Evolutionary conservation across 2,888 invertebrate species (phyloP).

Genomic region (Pandemis cinnamomeana): DNA sequence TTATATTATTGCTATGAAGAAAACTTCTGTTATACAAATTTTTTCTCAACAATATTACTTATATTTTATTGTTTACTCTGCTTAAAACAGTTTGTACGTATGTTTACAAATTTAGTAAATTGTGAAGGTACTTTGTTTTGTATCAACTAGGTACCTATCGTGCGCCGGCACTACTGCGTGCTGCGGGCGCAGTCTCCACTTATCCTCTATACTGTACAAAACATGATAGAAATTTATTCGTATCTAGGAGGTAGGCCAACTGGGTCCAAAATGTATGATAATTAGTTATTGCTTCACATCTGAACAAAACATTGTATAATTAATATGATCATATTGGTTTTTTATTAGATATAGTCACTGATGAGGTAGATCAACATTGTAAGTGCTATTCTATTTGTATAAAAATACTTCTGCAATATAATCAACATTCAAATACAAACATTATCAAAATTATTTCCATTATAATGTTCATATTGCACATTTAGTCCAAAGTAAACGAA

Average conservation of each 20-base stretch:
- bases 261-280: conserved; percentile 53
- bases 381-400: conserved; percentile 77
- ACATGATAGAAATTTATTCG: conserved; percentile 44
- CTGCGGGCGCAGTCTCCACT: conserved; percentile 32
- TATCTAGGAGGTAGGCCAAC: conserved; percentile 67
- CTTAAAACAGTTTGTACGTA: conserved; percentile 56
- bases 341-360: conserved; percentile 61
- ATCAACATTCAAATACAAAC: conserved; percentile 83
- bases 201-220: conserved; percentile 40
- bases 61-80: conserved; percentile 55
- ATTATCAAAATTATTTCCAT: conserved; percentile 80
- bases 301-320: conserved; percentile 44
- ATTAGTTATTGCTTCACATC: conserved; percentile 42
- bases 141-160: conserved; percentile 19
- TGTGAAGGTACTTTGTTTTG: conserved; percentile 27
- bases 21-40: conserved; percentile 72
- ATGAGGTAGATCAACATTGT: conserved; percentile 80
- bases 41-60: conserved; percentile 73
- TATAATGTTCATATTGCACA: conserved; percentile 77
- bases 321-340: conserved; percentile 43
- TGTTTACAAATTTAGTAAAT: conserved; percentile 50
- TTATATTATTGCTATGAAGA: conserved; percentile 74
- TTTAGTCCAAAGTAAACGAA: conserved; percentile 57
- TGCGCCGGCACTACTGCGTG: conserved; percentile 6
- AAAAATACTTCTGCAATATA: conserved; percentile 84